Evolutionary conservation across 2,888 invertebrate genomes (phyloP), one percentile per base, ranked within the genome.

Genomic region (Operophtera brumata): DNA sequence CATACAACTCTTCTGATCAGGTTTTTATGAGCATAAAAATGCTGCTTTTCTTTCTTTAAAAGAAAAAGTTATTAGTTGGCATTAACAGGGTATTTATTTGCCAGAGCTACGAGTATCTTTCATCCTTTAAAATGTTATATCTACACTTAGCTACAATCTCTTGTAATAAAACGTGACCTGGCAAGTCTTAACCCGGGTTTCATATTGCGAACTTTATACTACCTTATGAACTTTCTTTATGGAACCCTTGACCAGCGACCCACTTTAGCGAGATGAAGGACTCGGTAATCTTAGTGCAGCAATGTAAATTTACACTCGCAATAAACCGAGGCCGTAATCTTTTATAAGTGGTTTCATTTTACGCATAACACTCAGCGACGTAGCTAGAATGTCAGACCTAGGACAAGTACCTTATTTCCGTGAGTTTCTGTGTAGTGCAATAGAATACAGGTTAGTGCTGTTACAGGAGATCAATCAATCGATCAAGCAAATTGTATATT

Each of bases 211-310:
- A 42, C 25, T 42, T 12, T 42, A 36, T 11, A 48, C 47, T 13
- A 46, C 41, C 54, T 54, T 63, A 66, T 58, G 62, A 58, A 46
- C 61, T 61, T 61, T 57, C 49, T 51, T 59, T 53, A 61, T 58
- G 30, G 41, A 54, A 36, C 48, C 57, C 73, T 75, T 76, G 75
- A 71, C 73, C 75, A 69, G 67, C 64, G 73, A 73, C 77, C 76
- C 59, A 77, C 61, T 77, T 78, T 67, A 44, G 12, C 62, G 39
- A 47, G 62, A 67, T 70, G 71, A 70, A 77, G 74, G 75, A 71
- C 76, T 73, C 70, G 67, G 74, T 81, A 82, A 83, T 84, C 71
- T 69, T 74, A 73, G 77, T 82, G 77, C 79, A 72, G 67, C 66
- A 64, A 71, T 71, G 71, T 73, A 71, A 73, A 75, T 82, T 82